phyloP scores from a whole-genome alignment of 2,888 invertebrate genomes.

The Tachina fera region DNA sequence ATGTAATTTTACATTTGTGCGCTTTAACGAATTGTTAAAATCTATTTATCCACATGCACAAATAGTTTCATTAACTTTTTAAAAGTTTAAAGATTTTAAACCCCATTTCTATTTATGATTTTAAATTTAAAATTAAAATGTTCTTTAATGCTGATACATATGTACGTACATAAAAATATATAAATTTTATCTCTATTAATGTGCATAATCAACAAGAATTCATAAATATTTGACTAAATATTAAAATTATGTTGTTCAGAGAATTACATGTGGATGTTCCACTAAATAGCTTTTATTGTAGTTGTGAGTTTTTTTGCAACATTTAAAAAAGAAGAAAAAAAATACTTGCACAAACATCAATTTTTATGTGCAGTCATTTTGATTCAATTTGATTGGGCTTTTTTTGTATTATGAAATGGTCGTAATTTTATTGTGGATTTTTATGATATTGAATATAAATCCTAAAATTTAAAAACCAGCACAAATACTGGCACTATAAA shows the following conservation, averaged over 20 bases:
- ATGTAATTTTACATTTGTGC: background rate
- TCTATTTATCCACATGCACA: too few species aligned
- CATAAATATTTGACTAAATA: constrained; percentile 48
- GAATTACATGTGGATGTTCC: constrained; percentile 17
- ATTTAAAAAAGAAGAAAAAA: constrained; percentile 20
- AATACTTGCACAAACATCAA: constrained; percentile 46
- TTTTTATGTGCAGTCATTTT: constrained; percentile 66
- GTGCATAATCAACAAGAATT: constrained; percentile 48
- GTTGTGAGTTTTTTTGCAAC: constrained; percentile 10
- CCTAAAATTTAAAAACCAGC: constrained; percentile 62
- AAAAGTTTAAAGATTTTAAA: background rate
- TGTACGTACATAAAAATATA: background rate
- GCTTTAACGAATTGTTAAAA: background rate
- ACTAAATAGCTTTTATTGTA: constrained; percentile 19
- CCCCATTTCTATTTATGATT: background rate
- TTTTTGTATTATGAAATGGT: constrained; percentile 56
- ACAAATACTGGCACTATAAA: constrained; percentile 52
- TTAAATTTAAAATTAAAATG: constrained; percentile 28
- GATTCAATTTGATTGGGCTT: constrained; percentile 58
- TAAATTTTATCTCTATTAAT: background rate
- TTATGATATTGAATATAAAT: constrained; percentile 69
- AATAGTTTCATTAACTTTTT: background rate
- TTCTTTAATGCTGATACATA: constrained; percentile 3
- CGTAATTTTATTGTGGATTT: constrained; percentile 61
- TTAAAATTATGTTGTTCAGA: constrained; percentile 35